Evolutionary conservation across 2,113 vertebrate genomes (phyloP).

Genomic region (Nycticryphes semicollaris): DNA sequence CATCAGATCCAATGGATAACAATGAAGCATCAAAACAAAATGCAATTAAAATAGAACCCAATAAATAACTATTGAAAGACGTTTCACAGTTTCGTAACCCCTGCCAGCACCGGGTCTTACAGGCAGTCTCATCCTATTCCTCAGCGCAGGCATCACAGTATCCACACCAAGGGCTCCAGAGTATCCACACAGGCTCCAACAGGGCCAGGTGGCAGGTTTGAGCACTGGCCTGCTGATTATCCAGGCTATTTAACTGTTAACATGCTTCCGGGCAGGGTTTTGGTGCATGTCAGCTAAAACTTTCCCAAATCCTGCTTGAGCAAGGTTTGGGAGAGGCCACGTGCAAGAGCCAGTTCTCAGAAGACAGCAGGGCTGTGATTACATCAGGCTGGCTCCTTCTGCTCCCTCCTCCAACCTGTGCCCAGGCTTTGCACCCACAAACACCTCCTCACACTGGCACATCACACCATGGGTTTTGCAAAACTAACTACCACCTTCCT

Average conservation of each 20-base stretch:
- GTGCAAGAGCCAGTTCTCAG: accelerated
- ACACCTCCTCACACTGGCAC: not conserved
- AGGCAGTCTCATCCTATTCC: not conserved
- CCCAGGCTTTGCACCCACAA: not conserved
- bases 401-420: not conserved
- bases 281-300: not conserved
- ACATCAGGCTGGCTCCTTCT: not conserved
- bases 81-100: not conserved
- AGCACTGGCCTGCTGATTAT: not conserved
- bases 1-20: not conserved
- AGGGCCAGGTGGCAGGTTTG: not conserved
- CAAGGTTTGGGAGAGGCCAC: not conserved
- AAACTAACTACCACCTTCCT: not conserved
- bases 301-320: not conserved
- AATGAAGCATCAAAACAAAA: not conserved
- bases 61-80: not conserved
- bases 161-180: not conserved
- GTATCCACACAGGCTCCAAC: not conserved
- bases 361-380: not conserved
- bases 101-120: not conserved
- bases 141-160: not conserved
- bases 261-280: not conserved
- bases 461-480: not conserved
- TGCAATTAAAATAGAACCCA: not conserved
- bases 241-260: not conserved